Evolutionary conservation across 35 echinoderm and acorn worm genomes (phyloP).

Genomic region (Apostichopus japonicus): DNA sequence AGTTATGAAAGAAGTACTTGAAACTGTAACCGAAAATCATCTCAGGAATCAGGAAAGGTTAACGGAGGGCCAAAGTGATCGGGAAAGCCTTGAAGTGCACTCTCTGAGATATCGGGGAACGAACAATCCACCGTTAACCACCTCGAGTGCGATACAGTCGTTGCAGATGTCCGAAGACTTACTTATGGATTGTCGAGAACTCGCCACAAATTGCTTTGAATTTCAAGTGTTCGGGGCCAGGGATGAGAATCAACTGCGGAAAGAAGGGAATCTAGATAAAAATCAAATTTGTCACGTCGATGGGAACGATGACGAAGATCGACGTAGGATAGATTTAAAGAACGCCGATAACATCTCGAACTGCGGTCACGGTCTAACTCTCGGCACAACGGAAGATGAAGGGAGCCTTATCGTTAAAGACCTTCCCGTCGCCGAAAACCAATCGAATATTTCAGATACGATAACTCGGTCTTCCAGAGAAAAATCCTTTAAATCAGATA

Average conservation of each 20-base stretch:
- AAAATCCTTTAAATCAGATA: not conserved
- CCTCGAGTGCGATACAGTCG: not conserved
- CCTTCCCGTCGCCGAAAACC: too few relatives aligned
- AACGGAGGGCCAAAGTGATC: not conserved
- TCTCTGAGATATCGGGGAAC: not conserved
- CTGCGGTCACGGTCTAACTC: too few relatives aligned
- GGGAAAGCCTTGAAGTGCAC: not conserved
- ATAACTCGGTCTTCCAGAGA: not conserved
- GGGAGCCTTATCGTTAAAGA: too few relatives aligned
- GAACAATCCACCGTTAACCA: not conserved
- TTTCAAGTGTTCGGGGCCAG: not conserved
- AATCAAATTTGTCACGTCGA: too few relatives aligned
- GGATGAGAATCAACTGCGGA: too few relatives aligned
- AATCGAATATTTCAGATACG: not conserved
- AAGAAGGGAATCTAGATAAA: too few relatives aligned
- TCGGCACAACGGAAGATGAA: too few relatives aligned
- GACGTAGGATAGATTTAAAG: too few relatives aligned
- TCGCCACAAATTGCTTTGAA: not conserved
- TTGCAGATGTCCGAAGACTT: slow-evolving; percentile 4
- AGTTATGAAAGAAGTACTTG: not conserved
- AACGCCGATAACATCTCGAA: too few relatives aligned
- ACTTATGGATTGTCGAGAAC: not conserved
- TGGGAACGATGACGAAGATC: too few relatives aligned
- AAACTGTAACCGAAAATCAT: not conserved
- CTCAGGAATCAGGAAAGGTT: not conserved